phyloP scores from a whole-genome alignment of 2,797 vertebrate genomes.

The Limosa lapponica region DNA sequence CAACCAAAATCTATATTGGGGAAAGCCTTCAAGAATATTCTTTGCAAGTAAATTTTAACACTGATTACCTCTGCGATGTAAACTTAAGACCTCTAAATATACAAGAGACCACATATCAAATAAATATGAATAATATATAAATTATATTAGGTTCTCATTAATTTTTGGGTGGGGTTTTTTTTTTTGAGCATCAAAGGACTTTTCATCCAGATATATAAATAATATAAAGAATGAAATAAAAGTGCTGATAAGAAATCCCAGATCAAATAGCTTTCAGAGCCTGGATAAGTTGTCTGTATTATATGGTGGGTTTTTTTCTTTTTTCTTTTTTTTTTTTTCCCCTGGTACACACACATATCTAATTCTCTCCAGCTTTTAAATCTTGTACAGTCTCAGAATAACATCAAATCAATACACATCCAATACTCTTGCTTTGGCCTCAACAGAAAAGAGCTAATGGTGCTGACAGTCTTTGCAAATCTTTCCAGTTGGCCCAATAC shows the following conservation, averaged over 20 bases:
- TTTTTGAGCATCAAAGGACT: background rate
- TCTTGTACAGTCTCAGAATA: slow-evolving; percentile 50
- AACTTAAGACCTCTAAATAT: background rate
- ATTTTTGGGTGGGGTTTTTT: background rate
- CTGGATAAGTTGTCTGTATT: background rate
- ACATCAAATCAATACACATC: slow-evolving; percentile 64
- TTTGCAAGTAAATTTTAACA: background rate
- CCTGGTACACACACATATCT: background rate
- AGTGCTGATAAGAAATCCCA: background rate
- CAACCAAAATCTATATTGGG: background rate
- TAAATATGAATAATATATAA: background rate
- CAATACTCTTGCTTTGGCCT: slow-evolving; percentile 54
- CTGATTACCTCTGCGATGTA: background rate
- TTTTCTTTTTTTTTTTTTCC: background rate
- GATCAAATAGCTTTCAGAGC: slow-evolving; percentile 18
- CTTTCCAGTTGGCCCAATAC: slow-evolving; percentile 65
- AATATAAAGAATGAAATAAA: background rate
- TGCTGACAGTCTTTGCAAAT: slow-evolving; percentile 68
- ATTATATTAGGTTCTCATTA: background rate
- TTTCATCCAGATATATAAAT: background rate
- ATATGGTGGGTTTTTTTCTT: background rate
- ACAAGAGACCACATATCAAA: background rate
- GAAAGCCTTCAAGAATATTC: background rate
- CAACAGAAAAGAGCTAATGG: slow-evolving; percentile 45
- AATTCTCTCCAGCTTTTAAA: slow-evolving; percentile 2